Evolutionary conservation across 1,140 invertebrate species (phyloP), one percentile per base, ranked within the genome.

Genomic region (Acyrthosiphon pisum): DNA sequence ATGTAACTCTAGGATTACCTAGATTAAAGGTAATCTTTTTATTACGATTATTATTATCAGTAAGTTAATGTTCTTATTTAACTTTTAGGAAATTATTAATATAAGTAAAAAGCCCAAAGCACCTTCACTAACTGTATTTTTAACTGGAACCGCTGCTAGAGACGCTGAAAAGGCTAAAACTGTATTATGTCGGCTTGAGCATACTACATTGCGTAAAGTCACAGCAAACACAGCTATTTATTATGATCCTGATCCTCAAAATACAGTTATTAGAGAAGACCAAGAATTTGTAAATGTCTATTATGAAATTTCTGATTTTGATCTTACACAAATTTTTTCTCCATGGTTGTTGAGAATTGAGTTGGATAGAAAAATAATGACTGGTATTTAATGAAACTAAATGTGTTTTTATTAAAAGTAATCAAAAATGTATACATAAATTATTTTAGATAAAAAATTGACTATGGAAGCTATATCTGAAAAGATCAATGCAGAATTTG

Each of bases 381-480:
- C 98, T 37, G 95, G 95, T 95, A 94, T 89, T 37, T 93, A 37
- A 60, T 53, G 4, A 50, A 93, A 48, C 23, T n/a, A 41, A 41
- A 81, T 46, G 0, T 30, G 6, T 37, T 46, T 26, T 89, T 68
- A 48, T 41, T 35, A 44, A 30, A 50, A 89, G 6, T 41, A n/a
- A 41, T 44, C 3, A 53, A 93, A 30, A 26, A 48, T 26, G 23
- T 37, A 44, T 44, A 20, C 60, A 7, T 90, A 41, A 14, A 87
- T 91, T 48, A 93, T 90, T 93, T 93, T 95, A 95, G 99, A 99
- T 95, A 99, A 99, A 94, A 99, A 99, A 95, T 96, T 99, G 46
- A 99, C 99, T 35, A 99, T 99, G 99, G 99, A 99, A 96, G 98
- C 99, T 95, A 99, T 99, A 94, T 99, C 99, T 2, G 99, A 99